Percentiles rank a stretch among this genome's conserved stretches.
Evolutionary conservation across 2,888 invertebrate genomes (phyloP).

Genomic region (Drosophila cyrtoloma): DNA sequence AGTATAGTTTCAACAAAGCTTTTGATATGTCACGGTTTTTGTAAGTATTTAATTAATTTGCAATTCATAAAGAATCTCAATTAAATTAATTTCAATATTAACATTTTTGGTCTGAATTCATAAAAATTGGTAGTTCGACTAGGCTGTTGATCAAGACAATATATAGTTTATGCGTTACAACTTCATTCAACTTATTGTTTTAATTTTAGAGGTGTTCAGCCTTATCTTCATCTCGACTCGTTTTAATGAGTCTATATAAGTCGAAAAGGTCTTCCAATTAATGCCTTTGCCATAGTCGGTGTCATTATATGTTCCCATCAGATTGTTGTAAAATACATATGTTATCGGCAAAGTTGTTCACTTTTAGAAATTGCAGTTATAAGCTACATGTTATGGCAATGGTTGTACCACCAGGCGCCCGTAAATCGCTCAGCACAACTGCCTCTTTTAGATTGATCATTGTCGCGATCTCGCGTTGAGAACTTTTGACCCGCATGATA

Average conservation of each 20-base stretch:
- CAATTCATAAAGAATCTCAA: background rate
- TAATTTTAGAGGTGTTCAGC: slow-evolving; percentile 78
- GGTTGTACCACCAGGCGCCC: slow-evolving; percentile 91
- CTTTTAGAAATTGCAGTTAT: no score
- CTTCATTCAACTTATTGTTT: background rate
- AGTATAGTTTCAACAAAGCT: background rate
- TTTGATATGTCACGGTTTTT: background rate
- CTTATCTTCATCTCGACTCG: slow-evolving; percentile 89
- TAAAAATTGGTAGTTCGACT: background rate
- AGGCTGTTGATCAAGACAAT: background rate
- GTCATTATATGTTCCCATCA: slow-evolving; percentile 88
- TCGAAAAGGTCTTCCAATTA: slow-evolving; percentile 90
- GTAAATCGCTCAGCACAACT: slow-evolving; percentile 89
- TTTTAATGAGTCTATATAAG: slow-evolving; percentile 87
- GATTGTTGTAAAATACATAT: slow-evolving; percentile 86
- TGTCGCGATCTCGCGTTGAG: slow-evolving; percentile 88
- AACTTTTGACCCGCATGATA: slow-evolving; percentile 90
- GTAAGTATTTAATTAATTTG: background rate
- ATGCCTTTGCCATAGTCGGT: slow-evolving; percentile 87
- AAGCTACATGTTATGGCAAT: slow-evolving; percentile 88
- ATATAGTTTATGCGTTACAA: background rate
- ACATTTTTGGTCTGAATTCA: background rate
- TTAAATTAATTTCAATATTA: background rate
- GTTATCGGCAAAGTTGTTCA: background rate
- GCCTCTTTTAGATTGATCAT: slow-evolving; percentile 88